Conservation (phyloP, 2,888 invertebrate genomes). For the Drosophila gaucha region DNA sequence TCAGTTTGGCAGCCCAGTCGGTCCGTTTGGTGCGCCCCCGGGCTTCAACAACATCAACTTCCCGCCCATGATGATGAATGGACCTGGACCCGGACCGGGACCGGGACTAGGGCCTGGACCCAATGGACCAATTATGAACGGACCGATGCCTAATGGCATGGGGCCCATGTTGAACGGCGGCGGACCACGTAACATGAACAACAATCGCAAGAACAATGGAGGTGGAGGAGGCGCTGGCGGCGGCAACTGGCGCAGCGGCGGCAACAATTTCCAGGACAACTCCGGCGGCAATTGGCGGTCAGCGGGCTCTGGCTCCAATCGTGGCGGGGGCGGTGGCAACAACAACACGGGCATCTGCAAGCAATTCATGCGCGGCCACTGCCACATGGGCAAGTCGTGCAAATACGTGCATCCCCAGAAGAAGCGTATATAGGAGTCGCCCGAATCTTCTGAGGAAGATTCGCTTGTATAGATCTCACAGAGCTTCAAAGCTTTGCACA, state of each 20-base stretch:
- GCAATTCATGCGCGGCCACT: constrained; percentile 92
- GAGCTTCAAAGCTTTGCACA: constrained; percentile 15
- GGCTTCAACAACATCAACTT: constrained; percentile 68
- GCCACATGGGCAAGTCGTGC: constrained; percentile 93
- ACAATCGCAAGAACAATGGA: constrained; percentile 64
- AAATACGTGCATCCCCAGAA: constrained; percentile 91
- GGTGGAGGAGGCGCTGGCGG: constrained; percentile 48
- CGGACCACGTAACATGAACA: constrained; percentile 73
- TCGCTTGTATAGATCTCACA: constrained; percentile 67
- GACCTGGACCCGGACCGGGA: constrained; percentile 42
- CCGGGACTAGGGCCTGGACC: constrained; percentile 35
- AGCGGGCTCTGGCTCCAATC: constrained; percentile 85
- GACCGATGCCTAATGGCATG: constrained; percentile 66
- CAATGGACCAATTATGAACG: constrained; percentile 55
- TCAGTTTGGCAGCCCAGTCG: constrained; percentile 60
- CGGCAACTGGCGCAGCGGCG: constrained; percentile 83
- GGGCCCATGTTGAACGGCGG: constrained; percentile 25
- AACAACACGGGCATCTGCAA: constrained; percentile 87
- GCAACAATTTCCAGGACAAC: constrained; percentile 80
- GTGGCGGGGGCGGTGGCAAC: constrained; percentile 79
- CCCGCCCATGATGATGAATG: constrained; percentile 74
- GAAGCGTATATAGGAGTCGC: constrained; percentile 80
- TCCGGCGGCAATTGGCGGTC: constrained; percentile 86
- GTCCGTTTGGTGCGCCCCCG: constrained; percentile 56
- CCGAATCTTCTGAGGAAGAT: constrained; percentile 75